Evolutionary conservation across 2,888 invertebrate species (phyloP).

Genomic region (Timema cristinae): DNA sequence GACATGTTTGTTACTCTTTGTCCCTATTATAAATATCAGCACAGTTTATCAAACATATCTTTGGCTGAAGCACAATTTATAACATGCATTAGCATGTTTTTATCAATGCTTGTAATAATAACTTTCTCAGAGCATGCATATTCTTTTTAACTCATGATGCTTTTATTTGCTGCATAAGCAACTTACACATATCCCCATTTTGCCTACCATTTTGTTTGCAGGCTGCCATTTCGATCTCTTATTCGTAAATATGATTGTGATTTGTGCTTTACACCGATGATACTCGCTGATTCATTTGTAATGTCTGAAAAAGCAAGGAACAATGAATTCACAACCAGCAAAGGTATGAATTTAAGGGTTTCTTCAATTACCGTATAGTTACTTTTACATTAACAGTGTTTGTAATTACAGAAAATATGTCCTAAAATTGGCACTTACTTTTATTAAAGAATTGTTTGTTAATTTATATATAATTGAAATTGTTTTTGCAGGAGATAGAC

Average conservation of each 20-base stretch:
- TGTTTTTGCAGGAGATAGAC: conserved; percentile 62
- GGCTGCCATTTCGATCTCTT: conserved; percentile 70
- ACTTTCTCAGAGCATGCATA: too few species aligned
- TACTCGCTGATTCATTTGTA: conserved; percentile 89
- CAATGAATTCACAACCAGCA: conserved; percentile 74
- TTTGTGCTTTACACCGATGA: conserved; percentile 94
- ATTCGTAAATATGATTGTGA: conserved; percentile 80
- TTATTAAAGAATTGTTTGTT: neutral
- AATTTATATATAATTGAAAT: neutral
- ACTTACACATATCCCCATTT: neutral
- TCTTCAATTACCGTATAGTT: neutral
- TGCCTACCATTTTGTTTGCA: conserved; percentile 41
- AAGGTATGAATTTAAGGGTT: conserved; percentile 39
- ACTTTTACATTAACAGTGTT: too few species aligned
- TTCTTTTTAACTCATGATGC: too few species aligned
- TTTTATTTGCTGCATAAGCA: too few species aligned
- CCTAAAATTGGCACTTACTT: too few species aligned
- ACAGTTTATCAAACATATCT: too few species aligned
- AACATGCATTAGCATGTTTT: too few species aligned
- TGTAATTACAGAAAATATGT: too few species aligned
- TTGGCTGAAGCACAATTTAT: too few species aligned
- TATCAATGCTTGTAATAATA: too few species aligned
- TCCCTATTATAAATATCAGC: too few species aligned
- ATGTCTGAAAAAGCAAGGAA: conserved; percentile 80
- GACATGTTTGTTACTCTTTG: too few species aligned